Evolutionary conservation across 2,113 vertebrate genomes (phyloP).

Genomic region (Amia ocellicauda): DNA sequence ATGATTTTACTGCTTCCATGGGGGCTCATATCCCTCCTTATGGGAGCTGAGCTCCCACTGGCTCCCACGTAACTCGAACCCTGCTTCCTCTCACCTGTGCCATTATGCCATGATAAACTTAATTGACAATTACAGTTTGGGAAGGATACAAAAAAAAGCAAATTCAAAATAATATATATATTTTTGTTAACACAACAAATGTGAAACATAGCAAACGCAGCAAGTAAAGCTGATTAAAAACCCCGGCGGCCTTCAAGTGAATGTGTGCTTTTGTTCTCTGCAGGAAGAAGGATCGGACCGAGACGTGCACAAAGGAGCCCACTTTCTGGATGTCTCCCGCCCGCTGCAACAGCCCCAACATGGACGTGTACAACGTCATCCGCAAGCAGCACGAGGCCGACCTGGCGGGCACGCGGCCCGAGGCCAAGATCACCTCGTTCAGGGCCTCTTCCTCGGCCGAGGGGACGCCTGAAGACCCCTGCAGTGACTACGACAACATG

Average conservation of each 20-base stretch:
- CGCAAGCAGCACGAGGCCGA: slow-evolving; percentile 80
- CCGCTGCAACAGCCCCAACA: slow-evolving; percentile 56
- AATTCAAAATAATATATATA: not conserved
- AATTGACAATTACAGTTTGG: too few species aligned
- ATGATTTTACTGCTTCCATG: too few species aligned
- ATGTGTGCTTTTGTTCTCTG: not conserved
- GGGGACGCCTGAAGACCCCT: slow-evolving; percentile 51
- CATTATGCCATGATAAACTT: too few species aligned
- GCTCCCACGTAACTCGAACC: too few species aligned
- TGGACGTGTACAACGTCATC: slow-evolving; percentile 84
- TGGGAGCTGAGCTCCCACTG: too few species aligned
- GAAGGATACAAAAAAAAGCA: not conserved
- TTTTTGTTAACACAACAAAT: slow-evolving; percentile 20
- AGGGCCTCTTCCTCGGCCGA: slow-evolving; percentile 54
- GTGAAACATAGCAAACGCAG: too few species aligned
- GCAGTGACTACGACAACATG: slow-evolving; percentile 72
- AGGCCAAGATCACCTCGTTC: slow-evolving; percentile 87
- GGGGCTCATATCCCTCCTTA: too few species aligned
- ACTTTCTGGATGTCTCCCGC: slow-evolving; percentile 55
- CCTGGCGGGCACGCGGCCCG: slow-evolving; percentile 73
- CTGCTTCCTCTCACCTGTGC: too few species aligned
- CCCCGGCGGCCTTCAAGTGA: too few species aligned
- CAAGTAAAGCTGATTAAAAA: too few species aligned
- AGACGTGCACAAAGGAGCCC: slow-evolving; percentile 53
- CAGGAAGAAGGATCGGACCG: slow-evolving; percentile 67